Conservation (phyloP, 1,140 invertebrate genomes). For the Chrysopa pallens region DNA sequence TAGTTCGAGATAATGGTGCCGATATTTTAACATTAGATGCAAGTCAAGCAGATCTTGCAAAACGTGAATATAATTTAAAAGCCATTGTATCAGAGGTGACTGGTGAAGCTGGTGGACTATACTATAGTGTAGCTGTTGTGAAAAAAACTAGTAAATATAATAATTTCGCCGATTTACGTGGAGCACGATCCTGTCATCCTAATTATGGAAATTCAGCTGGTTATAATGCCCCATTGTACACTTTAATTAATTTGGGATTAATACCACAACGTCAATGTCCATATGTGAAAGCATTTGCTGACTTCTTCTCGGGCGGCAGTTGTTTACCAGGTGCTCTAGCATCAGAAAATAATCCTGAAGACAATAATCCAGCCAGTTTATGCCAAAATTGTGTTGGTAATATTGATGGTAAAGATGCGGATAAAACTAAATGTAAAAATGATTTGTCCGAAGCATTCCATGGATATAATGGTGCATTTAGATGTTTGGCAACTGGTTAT, state of each 20-base stretch:
- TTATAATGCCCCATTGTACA: conserved; percentile 31
- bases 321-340: conserved; percentile 23
- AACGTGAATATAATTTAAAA: conserved; percentile 25
- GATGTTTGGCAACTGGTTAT: conserved; percentile 40
- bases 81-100: conserved; percentile 33
- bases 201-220: conserved; percentile 24
- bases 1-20: conserved; percentile 36
- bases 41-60: conserved; percentile 34
- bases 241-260: conserved; percentile 24
- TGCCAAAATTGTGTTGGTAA: conserved; percentile 25
- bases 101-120: conserved; percentile 21
- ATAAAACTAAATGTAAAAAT: conserved; percentile 16
- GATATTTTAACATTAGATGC: conserved; percentile 44
- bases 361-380: conserved; percentile 12
- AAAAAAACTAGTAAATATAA: conserved; percentile 22
- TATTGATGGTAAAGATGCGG: conserved; percentile 16
- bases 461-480: conserved; percentile 35
- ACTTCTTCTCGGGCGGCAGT: conserved; percentile 29
- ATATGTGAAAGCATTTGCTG: conserved; percentile 21
- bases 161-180: conserved; percentile 24
- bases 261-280: conserved; percentile 24
- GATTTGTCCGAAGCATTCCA: conserved; percentile 22
- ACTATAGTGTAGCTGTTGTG: conserved; percentile 34
- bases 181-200: conserved; percentile 35
- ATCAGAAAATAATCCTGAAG: conserved; percentile 10